phyloP scores from a whole-genome alignment of 2,888 invertebrate species.

The Tipula vernalis region DNA sequence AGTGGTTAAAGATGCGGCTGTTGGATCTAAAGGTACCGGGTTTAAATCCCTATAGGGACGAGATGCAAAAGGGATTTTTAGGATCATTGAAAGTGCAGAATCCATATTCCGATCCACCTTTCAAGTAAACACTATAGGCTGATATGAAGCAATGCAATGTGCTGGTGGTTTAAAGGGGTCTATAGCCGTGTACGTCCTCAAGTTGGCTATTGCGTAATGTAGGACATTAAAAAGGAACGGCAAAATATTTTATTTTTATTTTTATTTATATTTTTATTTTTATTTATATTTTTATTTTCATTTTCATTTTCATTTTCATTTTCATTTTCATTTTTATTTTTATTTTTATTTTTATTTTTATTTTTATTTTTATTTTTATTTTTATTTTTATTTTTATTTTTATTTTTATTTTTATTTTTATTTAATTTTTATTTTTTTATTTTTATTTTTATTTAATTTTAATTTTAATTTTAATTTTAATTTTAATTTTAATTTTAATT shows the following conservation, averaged over 20 bases:
- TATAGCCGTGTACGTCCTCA: too few species aligned
- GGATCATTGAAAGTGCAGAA: too few species aligned
- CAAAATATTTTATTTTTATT: neutral
- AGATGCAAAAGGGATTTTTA: too few species aligned
- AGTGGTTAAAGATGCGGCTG: too few species aligned
- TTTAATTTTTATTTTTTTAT: neutral
- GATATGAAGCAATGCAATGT: too few species aligned
- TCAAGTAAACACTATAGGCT: too few species aligned
- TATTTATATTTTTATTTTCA: neutral
- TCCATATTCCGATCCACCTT: too few species aligned
- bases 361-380: constrained; percentile 1
- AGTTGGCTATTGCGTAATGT: too few species aligned
- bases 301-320: neutral
- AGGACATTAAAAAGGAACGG: too few species aligned
- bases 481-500: constrained; percentile 6
- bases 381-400: constrained; percentile 9
- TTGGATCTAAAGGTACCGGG: too few species aligned
- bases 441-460: neutral
- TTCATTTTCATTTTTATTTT: constrained; percentile 5
- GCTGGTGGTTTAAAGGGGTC: too few species aligned
- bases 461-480: neutral
- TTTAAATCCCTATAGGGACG: too few species aligned
- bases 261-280: neutral
- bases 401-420: constrained; percentile 8
- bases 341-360: neutral